Conservation (phyloP, 2,888 invertebrate species). For the Synergus gifuensis region DNA sequence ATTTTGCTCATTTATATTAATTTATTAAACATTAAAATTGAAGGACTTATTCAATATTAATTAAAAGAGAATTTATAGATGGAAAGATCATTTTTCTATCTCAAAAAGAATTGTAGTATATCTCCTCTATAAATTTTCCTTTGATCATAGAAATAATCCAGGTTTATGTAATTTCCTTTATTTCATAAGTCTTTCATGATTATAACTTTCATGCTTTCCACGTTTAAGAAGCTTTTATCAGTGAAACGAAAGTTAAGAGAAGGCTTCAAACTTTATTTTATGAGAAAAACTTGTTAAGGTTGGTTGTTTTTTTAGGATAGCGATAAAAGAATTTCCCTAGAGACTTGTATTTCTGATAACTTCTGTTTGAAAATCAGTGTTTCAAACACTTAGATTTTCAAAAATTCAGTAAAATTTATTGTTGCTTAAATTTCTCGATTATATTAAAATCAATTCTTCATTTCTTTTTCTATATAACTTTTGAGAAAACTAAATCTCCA, state of each 20-base stretch:
- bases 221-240: conserved; percentile 10
- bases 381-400: background rate
- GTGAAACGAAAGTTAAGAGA: background rate
- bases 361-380: background rate
- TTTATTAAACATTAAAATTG: background rate
- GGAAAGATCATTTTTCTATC: background rate
- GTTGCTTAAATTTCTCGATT: too few relatives aligned
- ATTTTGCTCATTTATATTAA: background rate
- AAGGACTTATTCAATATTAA: background rate
- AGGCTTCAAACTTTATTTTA: background rate
- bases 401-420: too few relatives aligned
- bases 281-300: background rate
- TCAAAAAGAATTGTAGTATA: background rate
- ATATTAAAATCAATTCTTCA: too few relatives aligned
- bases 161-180: background rate
- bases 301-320: too few relatives aligned
- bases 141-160: background rate
- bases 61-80: background rate
- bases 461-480: too few relatives aligned
- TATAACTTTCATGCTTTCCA: background rate
- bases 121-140: background rate
- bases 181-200: conserved; percentile 5
- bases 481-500: background rate
- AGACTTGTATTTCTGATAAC: background rate
- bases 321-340: background rate